Evolutionary conservation across 2,888 invertebrate species (phyloP).

Genomic region (Opisthograptis luteolata): DNA sequence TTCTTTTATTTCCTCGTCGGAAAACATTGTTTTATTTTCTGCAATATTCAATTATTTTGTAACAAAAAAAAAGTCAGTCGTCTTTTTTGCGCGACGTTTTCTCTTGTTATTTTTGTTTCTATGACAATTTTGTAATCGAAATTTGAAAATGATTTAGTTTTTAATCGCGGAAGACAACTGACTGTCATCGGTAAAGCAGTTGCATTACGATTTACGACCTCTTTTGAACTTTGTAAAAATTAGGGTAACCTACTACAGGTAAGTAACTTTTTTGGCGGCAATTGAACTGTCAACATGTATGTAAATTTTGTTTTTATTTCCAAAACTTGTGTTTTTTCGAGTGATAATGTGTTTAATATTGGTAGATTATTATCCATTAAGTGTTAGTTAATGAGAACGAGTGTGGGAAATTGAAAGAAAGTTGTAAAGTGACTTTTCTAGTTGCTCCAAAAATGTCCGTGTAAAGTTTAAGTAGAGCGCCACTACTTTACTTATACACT

Average conservation of each 20-base stretch:
- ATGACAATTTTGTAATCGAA: slow-evolving; percentile 51
- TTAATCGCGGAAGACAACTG: slow-evolving; percentile 1
- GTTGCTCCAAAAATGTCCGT: too few species aligned
- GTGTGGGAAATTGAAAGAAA: too few species aligned
- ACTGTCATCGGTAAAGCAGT: slow-evolving; percentile 10
- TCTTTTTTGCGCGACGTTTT: slow-evolving; percentile 59
- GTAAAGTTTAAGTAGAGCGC: too few species aligned
- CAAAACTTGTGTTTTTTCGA: too few species aligned
- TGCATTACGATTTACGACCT: slow-evolving; percentile 50
- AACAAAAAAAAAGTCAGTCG: slow-evolving; percentile 70
- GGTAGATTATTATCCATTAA: too few species aligned
- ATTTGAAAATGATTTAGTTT: slow-evolving; percentile 54
- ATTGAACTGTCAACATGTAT: too few species aligned
- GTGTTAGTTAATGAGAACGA: too few species aligned
- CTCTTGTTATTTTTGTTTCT: slow-evolving; percentile 67
- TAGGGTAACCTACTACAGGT: slow-evolving; percentile 14
- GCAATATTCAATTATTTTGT: slow-evolving; percentile 77
- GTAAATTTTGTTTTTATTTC: too few species aligned
- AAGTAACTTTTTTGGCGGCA: slow-evolving; percentile 4
- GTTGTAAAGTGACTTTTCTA: too few species aligned
- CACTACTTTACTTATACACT: too few species aligned
- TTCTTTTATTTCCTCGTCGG: slow-evolving; percentile 80
- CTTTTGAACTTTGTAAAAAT: slow-evolving; percentile 50
- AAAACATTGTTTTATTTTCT: slow-evolving; percentile 80
- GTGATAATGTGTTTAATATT: too few species aligned